These are phyloP conservation scores for Pristionchus fissidentatus DNA, from an alignment of 2,888 invertebrate species.

Conservation along the genomic window DNA sequence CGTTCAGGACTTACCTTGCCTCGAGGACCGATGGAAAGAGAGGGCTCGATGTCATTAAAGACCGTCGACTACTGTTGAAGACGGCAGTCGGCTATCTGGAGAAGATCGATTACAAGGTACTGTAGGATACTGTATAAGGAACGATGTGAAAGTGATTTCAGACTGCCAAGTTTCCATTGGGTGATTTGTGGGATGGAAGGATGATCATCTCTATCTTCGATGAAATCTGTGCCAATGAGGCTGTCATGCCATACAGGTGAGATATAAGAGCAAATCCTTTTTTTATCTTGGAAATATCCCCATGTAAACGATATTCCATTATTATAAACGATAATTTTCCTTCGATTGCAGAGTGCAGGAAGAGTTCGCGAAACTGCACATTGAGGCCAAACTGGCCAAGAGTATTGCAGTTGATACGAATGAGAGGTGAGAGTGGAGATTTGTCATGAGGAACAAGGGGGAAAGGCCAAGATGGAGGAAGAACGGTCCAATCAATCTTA, in stretches of 20 bases:
- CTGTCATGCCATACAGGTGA: constrained; percentile 47
- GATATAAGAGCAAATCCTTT: not conserved
- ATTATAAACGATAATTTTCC: not conserved
- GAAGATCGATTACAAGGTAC: constrained; percentile 55
- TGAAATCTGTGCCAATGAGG: constrained; percentile 57
- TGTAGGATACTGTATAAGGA: not conserved
- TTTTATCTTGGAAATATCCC: not conserved
- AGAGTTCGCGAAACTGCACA: constrained; percentile 69
- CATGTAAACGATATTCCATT: not conserved
- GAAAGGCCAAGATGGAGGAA: not conserved
- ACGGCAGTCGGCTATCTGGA: constrained; percentile 59
- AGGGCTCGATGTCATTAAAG: constrained; percentile 59
- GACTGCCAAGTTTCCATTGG: constrained; percentile 55
- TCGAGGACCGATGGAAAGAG: constrained; percentile 57
- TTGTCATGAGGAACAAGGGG: not conserved
- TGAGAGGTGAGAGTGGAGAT: constrained; percentile 57
- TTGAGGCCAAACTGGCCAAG: constrained; percentile 63
- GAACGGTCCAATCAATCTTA: not conserved
- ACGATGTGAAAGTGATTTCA: not conserved
- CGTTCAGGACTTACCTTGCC: constrained; percentile 55
- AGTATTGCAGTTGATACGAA: constrained; percentile 69
- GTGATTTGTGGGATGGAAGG: constrained; percentile 74
- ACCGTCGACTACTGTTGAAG: constrained; percentile 62
- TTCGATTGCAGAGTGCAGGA: constrained; percentile 71
- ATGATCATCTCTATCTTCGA: constrained; percentile 69